Conservation (phyloP, 2,113 vertebrate genomes). For the Sterrhoptilus dennistouni region DNA sequence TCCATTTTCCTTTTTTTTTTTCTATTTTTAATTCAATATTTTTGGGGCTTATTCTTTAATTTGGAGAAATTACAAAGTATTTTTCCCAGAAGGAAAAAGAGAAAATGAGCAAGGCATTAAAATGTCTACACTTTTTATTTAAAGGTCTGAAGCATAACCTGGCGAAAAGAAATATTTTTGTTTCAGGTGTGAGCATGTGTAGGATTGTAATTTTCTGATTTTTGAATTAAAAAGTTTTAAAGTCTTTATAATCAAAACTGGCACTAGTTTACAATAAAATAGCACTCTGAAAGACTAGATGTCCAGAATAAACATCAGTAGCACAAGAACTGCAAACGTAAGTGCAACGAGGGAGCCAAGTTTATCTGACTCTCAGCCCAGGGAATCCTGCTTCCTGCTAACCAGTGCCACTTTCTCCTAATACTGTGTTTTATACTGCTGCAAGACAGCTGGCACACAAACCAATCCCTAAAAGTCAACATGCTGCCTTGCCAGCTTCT, state of each 20-base stretch:
- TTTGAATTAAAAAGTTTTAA: neutral
- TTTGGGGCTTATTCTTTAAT: neutral
- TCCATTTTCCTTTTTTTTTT: neutral
- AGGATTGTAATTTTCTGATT: neutral
- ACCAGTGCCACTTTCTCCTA: neutral
- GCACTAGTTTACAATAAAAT: neutral
- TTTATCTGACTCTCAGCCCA: neutral
- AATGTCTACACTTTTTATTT: neutral
- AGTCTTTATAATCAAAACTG: neutral
- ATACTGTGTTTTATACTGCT: neutral
- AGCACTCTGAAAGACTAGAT: neutral
- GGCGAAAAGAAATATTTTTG: neutral
- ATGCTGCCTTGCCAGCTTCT: neutral
- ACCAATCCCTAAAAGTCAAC: fast-evolving
- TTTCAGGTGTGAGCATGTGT: neutral
- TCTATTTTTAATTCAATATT: neutral
- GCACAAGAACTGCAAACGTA: neutral
- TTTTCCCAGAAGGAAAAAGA: neutral
- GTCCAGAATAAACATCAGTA: slow-evolving; percentile 14
- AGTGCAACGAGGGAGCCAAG: neutral
- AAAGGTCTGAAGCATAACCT: neutral
- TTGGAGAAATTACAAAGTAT: neutral
- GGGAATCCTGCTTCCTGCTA: neutral
- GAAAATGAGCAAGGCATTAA: neutral
- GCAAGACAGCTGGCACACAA: neutral